A percentile compares a stretch with the other conserved stretches of the same genome.
Evolutionary conservation across 2,797 vertebrate genomes (phyloP).

Genomic region (Uromys caudimaculatus): DNA sequence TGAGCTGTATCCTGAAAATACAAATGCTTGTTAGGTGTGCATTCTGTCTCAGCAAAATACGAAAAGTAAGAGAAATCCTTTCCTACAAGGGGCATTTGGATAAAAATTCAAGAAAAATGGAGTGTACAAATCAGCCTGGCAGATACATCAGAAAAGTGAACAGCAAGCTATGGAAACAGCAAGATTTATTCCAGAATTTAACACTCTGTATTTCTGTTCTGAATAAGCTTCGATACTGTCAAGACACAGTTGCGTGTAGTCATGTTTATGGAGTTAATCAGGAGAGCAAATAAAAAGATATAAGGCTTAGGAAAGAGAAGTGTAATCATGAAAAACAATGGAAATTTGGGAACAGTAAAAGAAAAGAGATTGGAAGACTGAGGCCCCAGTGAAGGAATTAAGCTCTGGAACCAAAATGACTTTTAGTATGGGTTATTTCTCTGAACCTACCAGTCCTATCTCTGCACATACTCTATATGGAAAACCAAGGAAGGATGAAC

Average conservation of each 20-base stretch:
- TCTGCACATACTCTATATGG: not conserved
- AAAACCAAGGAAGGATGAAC: not conserved
- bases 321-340: not conserved
- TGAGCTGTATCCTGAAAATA: not conserved
- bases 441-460: not conserved
- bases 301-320: not conserved
- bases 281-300: not conserved
- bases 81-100: not conserved
- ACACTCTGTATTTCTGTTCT: not conserved
- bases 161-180: not conserved
- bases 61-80: not conserved
- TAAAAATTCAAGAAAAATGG: not conserved
- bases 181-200: not conserved
- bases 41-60: not conserved
- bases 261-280: not conserved
- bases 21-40: not conserved
- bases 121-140: not conserved
- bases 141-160: not conserved
- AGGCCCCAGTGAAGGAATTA: not conserved
- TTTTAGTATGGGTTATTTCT: not conserved
- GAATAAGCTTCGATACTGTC: not conserved
- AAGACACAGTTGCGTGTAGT: not conserved
- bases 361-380: not conserved
- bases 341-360: not conserved
- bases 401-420: not conserved